Base-by-base conservation (phyloP, 2,888 invertebrate species). In the Nemurella pictetii region DNA sequence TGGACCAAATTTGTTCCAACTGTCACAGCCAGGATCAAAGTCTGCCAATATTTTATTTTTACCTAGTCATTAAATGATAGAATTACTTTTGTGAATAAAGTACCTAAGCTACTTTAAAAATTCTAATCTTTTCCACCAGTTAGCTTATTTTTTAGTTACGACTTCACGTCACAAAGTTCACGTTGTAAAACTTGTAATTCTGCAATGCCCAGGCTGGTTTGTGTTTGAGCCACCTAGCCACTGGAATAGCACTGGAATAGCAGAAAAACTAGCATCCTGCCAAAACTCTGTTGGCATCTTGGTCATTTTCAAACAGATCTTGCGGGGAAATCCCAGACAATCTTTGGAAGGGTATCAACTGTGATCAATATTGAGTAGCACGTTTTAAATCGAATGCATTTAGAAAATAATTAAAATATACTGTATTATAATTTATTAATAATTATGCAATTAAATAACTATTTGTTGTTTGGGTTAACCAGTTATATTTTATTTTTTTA, bases 351-450 rank as follows among this genome's bases (percentile, higher is more conserved):
- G 55, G 55, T 55, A 55, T 55, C 20, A 55, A 55, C 55, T 55
- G 55, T 55, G 55, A 55, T 55, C 55, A 55, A 20, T 55, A 55
- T 20, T 55, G 55, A 55, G 55, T 55, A 55, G 55, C 55, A 55
- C 55, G 20, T 55, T 55, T 55, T 55, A 20, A 55, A 55, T 55
- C 55, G 20, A 55, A 55, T 55, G 55, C 55, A 55, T 55, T 55
- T 55, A 55, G 55, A 20, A 55, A 55, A 55, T 55, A 55, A 55
- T 55, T 55, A 55, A 20, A 55, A 55, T 55, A 55, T 55, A 55
- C 55, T 75, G 75, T 75, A 75, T 75, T 75, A 75, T 75, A 55
- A 55, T 55, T 55, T 55, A 55, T 75, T 75, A 27, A 75, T 75
- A 25, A 28, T 75, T 27, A 75, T 26, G 75, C 12, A 78, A 30